Conservation (phyloP, 2,113 vertebrate genomes). For the Lichenostomus cassidix region DNA sequence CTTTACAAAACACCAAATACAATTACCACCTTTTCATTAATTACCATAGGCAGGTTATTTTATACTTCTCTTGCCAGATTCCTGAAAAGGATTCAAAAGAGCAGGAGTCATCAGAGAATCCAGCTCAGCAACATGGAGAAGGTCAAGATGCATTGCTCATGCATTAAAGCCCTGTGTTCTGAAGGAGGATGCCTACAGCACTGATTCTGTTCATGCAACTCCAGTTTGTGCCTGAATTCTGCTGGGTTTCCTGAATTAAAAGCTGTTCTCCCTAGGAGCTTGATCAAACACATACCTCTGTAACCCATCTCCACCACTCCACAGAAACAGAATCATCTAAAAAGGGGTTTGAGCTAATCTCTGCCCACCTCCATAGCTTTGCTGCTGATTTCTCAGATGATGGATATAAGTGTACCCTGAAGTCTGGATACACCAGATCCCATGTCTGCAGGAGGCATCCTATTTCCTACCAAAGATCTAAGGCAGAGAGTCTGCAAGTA, state of each 20-base stretch:
- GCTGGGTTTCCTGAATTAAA: neutral
- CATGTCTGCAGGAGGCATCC: rapidly evolving
- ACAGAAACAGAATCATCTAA: neutral
- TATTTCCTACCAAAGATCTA: neutral
- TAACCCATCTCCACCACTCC: neutral
- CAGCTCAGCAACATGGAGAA: neutral
- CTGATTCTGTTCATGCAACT: neutral
- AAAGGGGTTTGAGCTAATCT: neutral
- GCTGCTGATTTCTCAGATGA: neutral
- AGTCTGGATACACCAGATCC: neutral
- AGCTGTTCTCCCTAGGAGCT: neutral
- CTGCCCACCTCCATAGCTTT: neutral
- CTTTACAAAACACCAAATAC: neutral
- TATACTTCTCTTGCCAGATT: neutral
- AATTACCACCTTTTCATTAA: neutral
- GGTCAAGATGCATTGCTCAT: neutral
- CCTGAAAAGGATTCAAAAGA: neutral
- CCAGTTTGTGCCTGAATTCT: neutral
- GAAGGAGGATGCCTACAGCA: neutral
- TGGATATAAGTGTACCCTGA: neutral
- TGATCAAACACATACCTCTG: neutral
- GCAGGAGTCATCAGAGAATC: neutral
- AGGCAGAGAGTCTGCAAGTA: neutral
- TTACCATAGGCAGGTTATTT: neutral
- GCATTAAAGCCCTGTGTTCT: neutral